These are phyloP conservation scores for Macrotus californicus DNA, from an alignment of 2,113 vertebrate species.

Conservation along the genomic window DNA sequence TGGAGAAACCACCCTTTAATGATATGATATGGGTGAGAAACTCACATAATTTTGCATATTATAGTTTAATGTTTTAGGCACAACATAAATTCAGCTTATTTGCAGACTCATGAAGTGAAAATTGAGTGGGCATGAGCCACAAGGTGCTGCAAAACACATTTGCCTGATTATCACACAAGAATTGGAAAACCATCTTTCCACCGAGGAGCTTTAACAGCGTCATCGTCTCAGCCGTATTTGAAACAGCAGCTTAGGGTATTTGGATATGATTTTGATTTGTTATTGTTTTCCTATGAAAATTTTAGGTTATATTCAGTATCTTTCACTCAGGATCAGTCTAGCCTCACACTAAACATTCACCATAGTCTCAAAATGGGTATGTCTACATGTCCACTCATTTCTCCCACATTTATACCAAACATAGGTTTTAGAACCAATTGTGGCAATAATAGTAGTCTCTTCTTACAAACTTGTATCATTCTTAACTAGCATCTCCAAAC, in stretches of 20 bases:
- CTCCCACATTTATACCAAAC: background rate
- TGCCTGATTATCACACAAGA: background rate
- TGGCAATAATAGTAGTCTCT: background rate
- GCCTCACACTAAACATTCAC: background rate
- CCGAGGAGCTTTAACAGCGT: background rate
- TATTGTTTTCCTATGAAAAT: background rate
- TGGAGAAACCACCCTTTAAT: background rate
- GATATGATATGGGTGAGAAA: background rate
- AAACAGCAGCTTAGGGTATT: background rate
- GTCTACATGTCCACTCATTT: background rate
- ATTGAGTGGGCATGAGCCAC: background rate
- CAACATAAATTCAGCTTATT: slow-evolving; percentile 69
- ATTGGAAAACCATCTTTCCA: background rate
- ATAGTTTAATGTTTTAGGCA: slow-evolving; percentile 72
- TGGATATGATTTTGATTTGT: background rate
- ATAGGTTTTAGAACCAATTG: background rate
- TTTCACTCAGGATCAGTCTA: background rate
- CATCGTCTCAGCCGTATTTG: background rate
- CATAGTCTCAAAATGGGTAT: background rate
- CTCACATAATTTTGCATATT: slow-evolving; percentile 67
- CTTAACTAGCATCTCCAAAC: background rate
- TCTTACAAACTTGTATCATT: background rate
- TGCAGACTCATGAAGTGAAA: slow-evolving; percentile 60
- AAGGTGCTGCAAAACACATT: slow-evolving; percentile 20
- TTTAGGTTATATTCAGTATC: background rate